Base-by-base conservation (phyloP, 2,797 vertebrate genomes). In the Ara ararauna region DNA sequence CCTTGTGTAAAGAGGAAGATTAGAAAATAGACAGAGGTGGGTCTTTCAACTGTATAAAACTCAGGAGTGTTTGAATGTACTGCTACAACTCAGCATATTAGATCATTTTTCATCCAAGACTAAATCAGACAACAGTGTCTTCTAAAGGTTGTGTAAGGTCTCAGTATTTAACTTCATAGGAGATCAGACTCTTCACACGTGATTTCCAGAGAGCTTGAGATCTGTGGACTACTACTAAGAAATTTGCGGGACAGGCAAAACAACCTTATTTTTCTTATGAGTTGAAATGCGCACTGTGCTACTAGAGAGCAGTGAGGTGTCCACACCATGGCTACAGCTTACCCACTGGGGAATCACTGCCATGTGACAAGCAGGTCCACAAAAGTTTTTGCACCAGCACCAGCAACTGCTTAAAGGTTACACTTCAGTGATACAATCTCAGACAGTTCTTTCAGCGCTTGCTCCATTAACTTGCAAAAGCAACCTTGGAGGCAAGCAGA, bases 401-500 rank as follows among this genome's bases (percentile, higher is more conserved):
- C 36, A 51, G 38, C 47, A 36, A 26, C 20, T 68, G 45, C 38
- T 44, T 36, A 56, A 84, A 84, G 30, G 27, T 51, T 66, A 51
- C 32, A 42, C 54, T 67, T 68, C 51, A 36, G 17, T 21, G 23
- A 13, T 51, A 32, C 2, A 3, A 14, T 51, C 56, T 87, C 48
- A 60, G 50, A 85, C 24, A 80, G 20, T 6, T 90, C 93, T 83
- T 90, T 66, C 61, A 50, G 48, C 53, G 61, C n/a, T 74, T 23
- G 34, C 67, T 85, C 53, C n/a, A 34, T 85, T 77, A 94, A 72
- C 15, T 34, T 34, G 56, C 20, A 89, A 94, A 94, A 85, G 9
- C 24, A 85, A 30, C 53, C 71, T 87, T 29, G 60, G 56, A 90
- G 22, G 64, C 20, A 86, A 56, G 26, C 44, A 86, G 54, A 62